phyloP scores from a whole-genome alignment of 1,140 invertebrate genomes.

The Papilio glaucus region DNA sequence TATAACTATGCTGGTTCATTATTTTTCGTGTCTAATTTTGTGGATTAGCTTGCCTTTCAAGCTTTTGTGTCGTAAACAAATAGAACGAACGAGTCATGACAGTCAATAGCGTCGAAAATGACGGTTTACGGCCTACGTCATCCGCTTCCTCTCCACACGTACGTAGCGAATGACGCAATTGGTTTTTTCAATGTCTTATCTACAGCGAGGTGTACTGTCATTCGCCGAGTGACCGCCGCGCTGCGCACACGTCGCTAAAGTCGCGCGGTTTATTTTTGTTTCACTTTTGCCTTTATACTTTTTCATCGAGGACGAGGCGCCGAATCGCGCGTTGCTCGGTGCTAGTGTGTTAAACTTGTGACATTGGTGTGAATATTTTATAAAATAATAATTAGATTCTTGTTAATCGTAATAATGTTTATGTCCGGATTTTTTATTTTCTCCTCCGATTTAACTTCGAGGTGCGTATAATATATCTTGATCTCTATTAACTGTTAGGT shows the following conservation, averaged over 20 bases:
- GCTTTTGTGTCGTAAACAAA: slow-evolving; percentile 68
- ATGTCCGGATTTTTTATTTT: slow-evolving; percentile 79
- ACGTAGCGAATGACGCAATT: slow-evolving; percentile 81
- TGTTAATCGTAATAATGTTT: slow-evolving; percentile 61
- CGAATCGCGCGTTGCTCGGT: slow-evolving; percentile 71
- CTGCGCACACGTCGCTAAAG: slow-evolving; percentile 68
- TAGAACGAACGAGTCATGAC: slow-evolving; percentile 68
- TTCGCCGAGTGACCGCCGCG: slow-evolving; percentile 69
- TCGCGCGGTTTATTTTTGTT: slow-evolving; percentile 65
- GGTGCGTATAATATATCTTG: slow-evolving; percentile 67
- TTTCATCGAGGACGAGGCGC: slow-evolving; percentile 75
- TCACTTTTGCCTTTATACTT: slow-evolving; percentile 72
- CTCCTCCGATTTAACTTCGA: slow-evolving; percentile 72
- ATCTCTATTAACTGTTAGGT: slow-evolving; percentile 30
- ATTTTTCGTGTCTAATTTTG: slow-evolving; percentile 11
- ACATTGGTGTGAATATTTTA: slow-evolving; percentile 59
- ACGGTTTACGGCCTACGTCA: slow-evolving; percentile 73
- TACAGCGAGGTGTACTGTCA: slow-evolving; percentile 78
- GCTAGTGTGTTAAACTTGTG: slow-evolving; percentile 76
- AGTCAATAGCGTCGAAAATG: slow-evolving; percentile 73
- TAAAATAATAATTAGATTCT: slow-evolving; percentile 51
- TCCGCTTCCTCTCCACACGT: slow-evolving; percentile 75
- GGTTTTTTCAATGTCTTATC: slow-evolving; percentile 83
- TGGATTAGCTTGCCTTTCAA: slow-evolving; percentile 33
- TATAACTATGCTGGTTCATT: background rate